A percentile compares a stretch with the other conserved stretches of the same genome.
Conservation (phyloP, 2,113 vertebrate species). For the Eurypyga helias region DNA sequence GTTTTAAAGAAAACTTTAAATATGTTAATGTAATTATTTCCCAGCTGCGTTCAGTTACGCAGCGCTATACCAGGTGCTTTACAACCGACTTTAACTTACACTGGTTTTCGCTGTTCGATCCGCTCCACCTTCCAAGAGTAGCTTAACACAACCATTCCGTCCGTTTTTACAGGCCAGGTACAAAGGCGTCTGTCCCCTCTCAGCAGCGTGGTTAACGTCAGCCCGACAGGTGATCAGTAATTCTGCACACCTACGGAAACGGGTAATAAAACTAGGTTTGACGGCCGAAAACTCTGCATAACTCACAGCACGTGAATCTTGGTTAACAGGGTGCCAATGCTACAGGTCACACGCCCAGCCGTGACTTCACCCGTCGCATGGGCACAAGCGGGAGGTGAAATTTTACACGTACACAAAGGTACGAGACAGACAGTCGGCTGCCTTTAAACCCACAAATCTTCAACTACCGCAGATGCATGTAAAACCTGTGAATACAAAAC, state of each 20-base stretch:
- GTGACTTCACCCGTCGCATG: not conserved
- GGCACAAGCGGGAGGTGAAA: not conserved
- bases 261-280: not conserved
- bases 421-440: not conserved
- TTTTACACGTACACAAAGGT: not conserved
- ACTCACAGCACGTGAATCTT: not conserved
- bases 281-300: not conserved
- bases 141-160: slow-evolving; percentile 81
- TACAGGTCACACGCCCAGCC: not conserved
- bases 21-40: not conserved
- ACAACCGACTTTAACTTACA: slow-evolving; percentile 75
- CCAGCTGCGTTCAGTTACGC: not conserved
- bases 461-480: not conserved
- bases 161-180: slow-evolving; percentile 89
- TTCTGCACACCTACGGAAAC: slow-evolving; percentile 85
- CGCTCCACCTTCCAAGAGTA: slow-evolving; percentile 84
- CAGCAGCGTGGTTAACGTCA: slow-evolving; percentile 82
- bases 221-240: slow-evolving; percentile 84
- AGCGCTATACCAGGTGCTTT: not conserved
- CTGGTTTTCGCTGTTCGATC: slow-evolving; percentile 79
- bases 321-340: not conserved
- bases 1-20: not conserved
- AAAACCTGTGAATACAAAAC: not conserved
- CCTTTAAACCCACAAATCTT: not conserved
- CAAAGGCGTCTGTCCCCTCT: slow-evolving; percentile 86